These are phyloP conservation scores for Tetrax tetrax DNA, from an alignment of 2,113 vertebrate genomes.

Conservation along the genomic window DNA sequence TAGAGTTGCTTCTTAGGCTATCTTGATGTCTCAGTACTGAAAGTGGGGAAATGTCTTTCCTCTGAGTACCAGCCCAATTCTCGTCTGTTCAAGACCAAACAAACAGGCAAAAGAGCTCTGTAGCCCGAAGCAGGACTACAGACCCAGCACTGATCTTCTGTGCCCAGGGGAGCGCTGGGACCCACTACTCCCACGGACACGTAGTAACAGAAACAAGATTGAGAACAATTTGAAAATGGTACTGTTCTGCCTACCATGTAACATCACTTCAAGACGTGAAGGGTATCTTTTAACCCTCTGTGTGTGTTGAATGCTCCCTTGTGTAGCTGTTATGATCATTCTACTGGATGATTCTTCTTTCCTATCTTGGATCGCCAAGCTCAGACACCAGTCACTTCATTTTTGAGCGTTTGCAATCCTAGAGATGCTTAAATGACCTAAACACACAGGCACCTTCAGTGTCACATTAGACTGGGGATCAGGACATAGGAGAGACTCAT, in stretches of 20 bases:
- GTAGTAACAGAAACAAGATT: not conserved
- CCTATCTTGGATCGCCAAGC: not conserved
- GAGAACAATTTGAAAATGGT: not conserved
- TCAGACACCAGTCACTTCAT: not conserved
- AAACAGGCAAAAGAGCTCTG: not conserved
- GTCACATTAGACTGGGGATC: not conserved
- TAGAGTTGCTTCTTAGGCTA: not conserved
- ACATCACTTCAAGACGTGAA: not conserved
- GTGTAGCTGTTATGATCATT: not conserved
- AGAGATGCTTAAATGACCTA: not conserved
- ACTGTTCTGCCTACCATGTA: not conserved
- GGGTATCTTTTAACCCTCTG: not conserved
- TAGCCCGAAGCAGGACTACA: not conserved
- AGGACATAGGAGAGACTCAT: not conserved
- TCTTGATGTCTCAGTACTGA: not conserved
- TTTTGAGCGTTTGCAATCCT: not conserved
- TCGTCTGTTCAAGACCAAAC: not conserved
- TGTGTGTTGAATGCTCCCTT: not conserved
- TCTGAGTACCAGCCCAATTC: not conserved
- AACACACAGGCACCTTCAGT: not conserved
- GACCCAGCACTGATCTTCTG: not conserved
- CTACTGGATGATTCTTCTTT: not conserved
- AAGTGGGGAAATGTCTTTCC: not conserved
- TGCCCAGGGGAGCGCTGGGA: not conserved
- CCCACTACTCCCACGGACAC: not conserved